phyloP scores from a whole-genome alignment of 30 jellyfish, hydroid and myxozoan species.

The Rhopilema esculentum region DNA sequence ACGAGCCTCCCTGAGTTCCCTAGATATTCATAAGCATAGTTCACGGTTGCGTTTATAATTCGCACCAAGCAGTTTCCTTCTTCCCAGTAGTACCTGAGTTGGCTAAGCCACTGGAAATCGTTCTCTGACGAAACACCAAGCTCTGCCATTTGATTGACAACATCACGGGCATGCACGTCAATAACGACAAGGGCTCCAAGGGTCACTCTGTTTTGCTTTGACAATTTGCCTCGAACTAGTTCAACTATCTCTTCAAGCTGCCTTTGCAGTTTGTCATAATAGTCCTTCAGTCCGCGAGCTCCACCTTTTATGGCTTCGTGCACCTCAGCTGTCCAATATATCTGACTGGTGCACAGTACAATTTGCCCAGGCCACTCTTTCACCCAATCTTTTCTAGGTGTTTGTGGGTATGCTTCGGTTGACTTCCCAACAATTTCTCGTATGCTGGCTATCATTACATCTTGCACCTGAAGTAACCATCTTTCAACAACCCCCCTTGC shows the following conservation, averaged over 20 bases:
- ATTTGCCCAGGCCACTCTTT: constrained; percentile 99
- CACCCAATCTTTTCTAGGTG: constrained; percentile 97
- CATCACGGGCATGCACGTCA: constrained; percentile 99
- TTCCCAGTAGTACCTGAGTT: constrained; percentile 96
- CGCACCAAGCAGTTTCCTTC: constrained; percentile 84
- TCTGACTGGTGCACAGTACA: constrained; percentile 96
- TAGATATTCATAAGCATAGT: constrained; percentile 93
- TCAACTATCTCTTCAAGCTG: constrained; percentile 96
- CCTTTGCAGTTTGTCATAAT: constrained; percentile 80
- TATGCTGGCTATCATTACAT: constrained; percentile 88
- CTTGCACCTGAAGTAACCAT: constrained; percentile 98
- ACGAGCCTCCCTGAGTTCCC: constrained; percentile 98
- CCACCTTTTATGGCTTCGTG: constrained; percentile 97
- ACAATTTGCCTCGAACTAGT: constrained; percentile 92
- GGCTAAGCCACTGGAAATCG: constrained; percentile 96
- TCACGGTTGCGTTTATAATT: constrained; percentile 92
- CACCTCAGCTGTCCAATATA: constrained; percentile 97
- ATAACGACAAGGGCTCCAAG: constrained; percentile 98
- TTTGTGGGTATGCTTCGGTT: constrained; percentile 92
- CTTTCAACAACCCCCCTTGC: constrained; percentile 99
- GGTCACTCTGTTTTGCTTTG: constrained; percentile 97
- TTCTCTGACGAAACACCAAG: constrained; percentile 95
- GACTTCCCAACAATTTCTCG: constrained; percentile 92
- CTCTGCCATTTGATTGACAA: constrained; percentile 91
- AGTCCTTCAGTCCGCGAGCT: constrained; percentile 88